A percentile compares a stretch with the other conserved stretches of the same genome.
phyloP scores from a whole-genome alignment of 2,113 vertebrate genomes.

The Chaetodon auriga region DNA sequence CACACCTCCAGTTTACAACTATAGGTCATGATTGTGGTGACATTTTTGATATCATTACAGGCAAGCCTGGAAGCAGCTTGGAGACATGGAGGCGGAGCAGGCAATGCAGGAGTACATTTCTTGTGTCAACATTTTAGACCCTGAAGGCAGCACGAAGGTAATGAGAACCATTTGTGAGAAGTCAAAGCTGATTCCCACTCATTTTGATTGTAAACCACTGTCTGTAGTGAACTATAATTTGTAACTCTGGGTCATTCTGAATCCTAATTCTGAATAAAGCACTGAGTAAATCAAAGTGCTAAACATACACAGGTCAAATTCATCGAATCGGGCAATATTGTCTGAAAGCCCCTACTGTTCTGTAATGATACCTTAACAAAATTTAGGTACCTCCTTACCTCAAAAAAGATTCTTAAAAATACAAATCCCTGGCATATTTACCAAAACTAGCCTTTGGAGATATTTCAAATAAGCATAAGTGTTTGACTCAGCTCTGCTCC shows the following conservation, averaged over 20 bases:
- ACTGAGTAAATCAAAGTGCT: background rate
- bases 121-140: constrained; percentile 91
- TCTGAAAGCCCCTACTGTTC: background rate
- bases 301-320: background rate
- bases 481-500: background rate
- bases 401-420: background rate
- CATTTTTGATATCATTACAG: constrained; percentile 77
- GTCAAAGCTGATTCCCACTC: background rate
- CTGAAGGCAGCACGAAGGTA: constrained; percentile 92
- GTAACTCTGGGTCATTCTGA: background rate
- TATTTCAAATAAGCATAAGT: background rate
- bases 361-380: background rate
- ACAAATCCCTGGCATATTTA: background rate
- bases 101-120: constrained; percentile 97
- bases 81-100: constrained; percentile 89
- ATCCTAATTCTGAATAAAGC: background rate
- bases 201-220: background rate
- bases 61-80: constrained; percentile 97
- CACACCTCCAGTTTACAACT: background rate
- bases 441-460: background rate
- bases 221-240: background rate
- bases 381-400: background rate
- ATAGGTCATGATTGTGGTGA: background rate
- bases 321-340: background rate
- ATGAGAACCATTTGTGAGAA: background rate